Evolutionary conservation across 2,888 invertebrate genomes (phyloP).

Genomic region (Aphidius colemani): DNA sequence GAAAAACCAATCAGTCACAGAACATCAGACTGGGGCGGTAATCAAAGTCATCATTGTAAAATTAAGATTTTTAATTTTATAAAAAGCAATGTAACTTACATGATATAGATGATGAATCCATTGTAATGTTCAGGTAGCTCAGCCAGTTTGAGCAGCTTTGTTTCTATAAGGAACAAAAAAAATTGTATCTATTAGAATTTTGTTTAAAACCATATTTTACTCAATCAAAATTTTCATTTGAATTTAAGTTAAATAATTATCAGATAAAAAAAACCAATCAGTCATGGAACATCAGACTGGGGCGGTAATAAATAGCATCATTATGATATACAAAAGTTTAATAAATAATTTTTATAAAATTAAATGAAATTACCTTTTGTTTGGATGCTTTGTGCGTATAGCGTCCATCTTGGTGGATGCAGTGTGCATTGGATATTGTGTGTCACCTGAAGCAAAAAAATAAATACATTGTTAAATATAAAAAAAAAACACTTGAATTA

Average conservation of each 20-base stretch:
- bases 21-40: conserved; percentile 56
- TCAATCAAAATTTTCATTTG: neutral
- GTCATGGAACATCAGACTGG: conserved; percentile 53
- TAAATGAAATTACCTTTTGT: neutral
- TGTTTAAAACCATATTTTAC: neutral
- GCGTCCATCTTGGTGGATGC: neutral
- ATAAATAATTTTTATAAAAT: neutral
- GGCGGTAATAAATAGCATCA: conserved; percentile 50
- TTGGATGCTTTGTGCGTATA: neutral
- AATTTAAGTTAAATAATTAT: conserved; percentile 13
- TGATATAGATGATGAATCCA: neutral
- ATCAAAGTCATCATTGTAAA: conserved; percentile 41
- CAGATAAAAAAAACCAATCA: conserved; percentile 45
- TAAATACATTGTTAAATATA: conserved; percentile 18
- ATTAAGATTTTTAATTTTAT: conserved; percentile 12
- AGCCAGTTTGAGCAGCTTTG: neutral
- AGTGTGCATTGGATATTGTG: neutral
- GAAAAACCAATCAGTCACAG: conserved; percentile 49
- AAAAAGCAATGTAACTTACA: neutral
- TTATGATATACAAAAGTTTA: neutral
- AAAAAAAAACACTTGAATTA: conserved; percentile 6
- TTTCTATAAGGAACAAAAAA: neutral
- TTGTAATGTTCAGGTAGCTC: neutral
- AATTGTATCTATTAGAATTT: neutral
- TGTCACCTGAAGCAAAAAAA: conserved; percentile 8